Evolutionary conservation across 2,113 vertebrate species (phyloP), one percentile per base, ranked within the genome.

Genomic region (Gnathonemus echidnorhynchus): DNA sequence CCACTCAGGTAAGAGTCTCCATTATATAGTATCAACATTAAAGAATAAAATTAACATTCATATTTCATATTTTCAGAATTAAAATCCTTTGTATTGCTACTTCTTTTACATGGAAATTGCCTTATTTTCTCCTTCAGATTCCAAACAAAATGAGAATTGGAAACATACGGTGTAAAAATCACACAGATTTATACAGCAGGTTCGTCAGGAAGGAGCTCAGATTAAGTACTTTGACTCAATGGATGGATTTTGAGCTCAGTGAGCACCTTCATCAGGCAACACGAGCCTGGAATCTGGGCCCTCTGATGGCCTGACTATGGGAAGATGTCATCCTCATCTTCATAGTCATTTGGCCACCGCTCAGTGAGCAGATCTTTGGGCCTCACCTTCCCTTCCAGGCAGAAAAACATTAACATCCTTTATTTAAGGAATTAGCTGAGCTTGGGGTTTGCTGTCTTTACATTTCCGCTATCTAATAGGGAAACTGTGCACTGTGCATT

Each of bases 391-490:
- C 4, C 15, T 87, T 87, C 15, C 27, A 50, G 27, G 48, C 27
- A 87, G 31, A 87, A 21, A 4, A 87, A 50, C 15, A 53, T 35
- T 21, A 21, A 52, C 31, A 62, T 35, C 15, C 39, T 50, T 90
- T 93, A 93, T 24, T 92, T 89, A 92, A 91, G 90, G 90, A 90
- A 66, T 95, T 93, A 94, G 94, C 94, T 94, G 91, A 93, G 70
- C 39, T 42, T 10, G 52, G 89, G 49, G 91, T 53, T 92, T 93
- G 21, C 87, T 27, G 87, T 24, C 31, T 58, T 62, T 66, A 88
- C 17, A 66, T 62, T 88, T 92, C 92, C 91, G 91, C 56, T 49
- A 66, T 50, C 90, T 46, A 62, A 50, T 80, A 83, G 90, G 91
- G 91, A 91, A 93, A 92, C 94, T 93, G 94, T 90, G 94, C 53